phyloP scores from a whole-genome alignment of 2,888 invertebrate genomes.

The Hydroisotoma schaefferi region DNA sequence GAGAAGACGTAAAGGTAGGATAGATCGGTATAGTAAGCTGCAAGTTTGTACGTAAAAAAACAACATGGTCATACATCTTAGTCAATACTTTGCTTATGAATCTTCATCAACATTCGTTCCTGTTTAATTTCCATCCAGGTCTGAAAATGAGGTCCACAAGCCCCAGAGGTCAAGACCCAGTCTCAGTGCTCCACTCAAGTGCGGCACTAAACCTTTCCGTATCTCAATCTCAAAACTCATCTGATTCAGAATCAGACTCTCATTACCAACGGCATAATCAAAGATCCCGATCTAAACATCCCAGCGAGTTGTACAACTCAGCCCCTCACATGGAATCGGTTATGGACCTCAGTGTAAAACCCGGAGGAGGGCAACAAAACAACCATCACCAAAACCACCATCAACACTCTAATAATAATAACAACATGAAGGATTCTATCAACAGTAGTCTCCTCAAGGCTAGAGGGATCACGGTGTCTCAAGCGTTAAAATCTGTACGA shows the following conservation, averaged over 20 bases:
- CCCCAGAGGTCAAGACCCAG: constrained; percentile 2
- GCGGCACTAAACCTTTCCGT: constrained; percentile 11
- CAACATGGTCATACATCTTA: no score
- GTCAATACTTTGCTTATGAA: no score
- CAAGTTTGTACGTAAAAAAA: no score
- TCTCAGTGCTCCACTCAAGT: constrained; percentile 1
- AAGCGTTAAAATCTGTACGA: constrained; percentile 10
- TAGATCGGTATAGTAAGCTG: no score
- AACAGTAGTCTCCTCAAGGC: constrained; percentile 4
- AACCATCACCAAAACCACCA: not conserved
- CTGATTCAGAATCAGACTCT: not conserved
- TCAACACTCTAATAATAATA: not conserved
- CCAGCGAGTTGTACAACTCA: not conserved
- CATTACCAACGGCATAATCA: not conserved
- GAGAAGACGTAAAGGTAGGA: no score
- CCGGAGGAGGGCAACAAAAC: not conserved
- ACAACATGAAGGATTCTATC: not conserved
- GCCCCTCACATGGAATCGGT: not conserved
- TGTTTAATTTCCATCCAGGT: not conserved
- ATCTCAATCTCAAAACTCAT: constrained; percentile 13
- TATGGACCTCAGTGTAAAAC: constrained; percentile 11
- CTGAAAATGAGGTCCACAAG: constrained; percentile 18
- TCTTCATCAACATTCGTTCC: no score
- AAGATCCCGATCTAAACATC: not conserved
- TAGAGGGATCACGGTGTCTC: constrained; percentile 12